A percentile compares a stretch with the other conserved stretches of the same genome.
Evolutionary conservation across 1,140 invertebrate species (phyloP).

Genomic region (Trichomalopsis sarcophagae): DNA sequence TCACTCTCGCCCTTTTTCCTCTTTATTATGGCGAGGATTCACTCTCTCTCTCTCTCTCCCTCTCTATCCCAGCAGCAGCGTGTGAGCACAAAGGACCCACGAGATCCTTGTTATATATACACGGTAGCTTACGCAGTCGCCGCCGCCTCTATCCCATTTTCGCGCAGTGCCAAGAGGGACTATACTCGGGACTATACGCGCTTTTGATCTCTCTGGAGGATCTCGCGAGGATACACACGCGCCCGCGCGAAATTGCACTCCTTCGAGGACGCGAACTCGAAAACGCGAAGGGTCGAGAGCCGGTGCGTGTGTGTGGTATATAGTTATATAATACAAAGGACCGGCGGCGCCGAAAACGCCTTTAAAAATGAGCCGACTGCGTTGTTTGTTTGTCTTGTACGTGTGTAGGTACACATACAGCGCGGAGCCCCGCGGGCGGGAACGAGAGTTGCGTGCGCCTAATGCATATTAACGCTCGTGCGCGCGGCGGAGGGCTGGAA

Average conservation of each 20-base stretch:
- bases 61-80: not conserved
- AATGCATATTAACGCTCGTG: constrained; percentile 34
- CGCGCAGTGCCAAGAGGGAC: not conserved
- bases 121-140: not conserved
- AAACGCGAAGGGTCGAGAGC: not conserved
- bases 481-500: not conserved
- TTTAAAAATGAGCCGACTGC: constrained; percentile 7
- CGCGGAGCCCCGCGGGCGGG: not conserved
- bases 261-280: not conserved
- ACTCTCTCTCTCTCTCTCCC: not conserved
- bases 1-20: not conserved
- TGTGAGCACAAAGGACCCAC: not conserved
- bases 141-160: not conserved
- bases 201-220: not conserved
- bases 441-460: constrained; percentile 23
- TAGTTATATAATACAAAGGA: not conserved
- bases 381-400: not conserved
- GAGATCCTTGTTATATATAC: too few relatives aligned
- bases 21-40: constrained; percentile 44
- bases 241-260: constrained; percentile 24
- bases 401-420: not conserved
- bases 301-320: not conserved
- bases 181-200: too few relatives aligned
- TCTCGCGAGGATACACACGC: not conserved
- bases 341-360: not conserved